These are phyloP conservation scores for Diadema setosum DNA, from an alignment of 35 echinoderm and acorn worm genomes.

Conservation along the genomic window DNA sequence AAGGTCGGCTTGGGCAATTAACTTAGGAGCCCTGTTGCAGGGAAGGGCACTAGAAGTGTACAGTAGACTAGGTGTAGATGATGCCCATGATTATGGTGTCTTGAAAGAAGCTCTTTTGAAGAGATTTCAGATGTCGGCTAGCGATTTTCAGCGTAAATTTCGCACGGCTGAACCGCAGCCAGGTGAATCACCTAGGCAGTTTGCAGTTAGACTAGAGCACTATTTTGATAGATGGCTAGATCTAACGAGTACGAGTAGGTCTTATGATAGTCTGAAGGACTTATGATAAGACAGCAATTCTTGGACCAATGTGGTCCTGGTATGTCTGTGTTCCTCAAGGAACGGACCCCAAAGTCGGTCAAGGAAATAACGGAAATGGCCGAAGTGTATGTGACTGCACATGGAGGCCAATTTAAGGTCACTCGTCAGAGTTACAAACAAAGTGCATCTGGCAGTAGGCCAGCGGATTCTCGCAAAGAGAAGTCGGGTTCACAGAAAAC, in stretches of 20 bases:
- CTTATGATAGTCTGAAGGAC: conserved; percentile 36
- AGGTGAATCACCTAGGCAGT: conserved; percentile 32
- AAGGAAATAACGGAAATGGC: conserved; percentile 15
- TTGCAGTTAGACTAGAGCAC: background rate
- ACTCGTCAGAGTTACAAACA: background rate
- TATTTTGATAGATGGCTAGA: conserved; percentile 32
- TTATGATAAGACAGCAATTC: conserved; percentile 52
- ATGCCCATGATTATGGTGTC: conserved; percentile 48
- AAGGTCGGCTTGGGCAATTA: conserved; percentile 27
- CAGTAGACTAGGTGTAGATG: background rate
- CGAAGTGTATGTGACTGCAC: conserved; percentile 43
- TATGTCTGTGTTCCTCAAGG: conserved; percentile 46
- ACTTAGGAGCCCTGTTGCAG: conserved; percentile 37
- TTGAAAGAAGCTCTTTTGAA: conserved; percentile 56
- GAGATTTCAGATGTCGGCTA: conserved; percentile 38
- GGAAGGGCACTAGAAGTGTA: conserved; percentile 60
- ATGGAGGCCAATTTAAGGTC: background rate
- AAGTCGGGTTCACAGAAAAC: background rate
- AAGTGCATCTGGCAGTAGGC: background rate
- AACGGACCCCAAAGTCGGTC: conserved; percentile 9
- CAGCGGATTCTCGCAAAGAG: background rate
- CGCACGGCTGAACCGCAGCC: background rate
- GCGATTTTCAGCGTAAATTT: conserved; percentile 33
- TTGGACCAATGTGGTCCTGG: conserved; percentile 15
- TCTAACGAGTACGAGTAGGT: background rate